Percentiles rank a stretch among this genome's conserved stretches.
phyloP scores from a whole-genome alignment of 2,113 vertebrate genomes.

The Bubo blakistoni region DNA sequence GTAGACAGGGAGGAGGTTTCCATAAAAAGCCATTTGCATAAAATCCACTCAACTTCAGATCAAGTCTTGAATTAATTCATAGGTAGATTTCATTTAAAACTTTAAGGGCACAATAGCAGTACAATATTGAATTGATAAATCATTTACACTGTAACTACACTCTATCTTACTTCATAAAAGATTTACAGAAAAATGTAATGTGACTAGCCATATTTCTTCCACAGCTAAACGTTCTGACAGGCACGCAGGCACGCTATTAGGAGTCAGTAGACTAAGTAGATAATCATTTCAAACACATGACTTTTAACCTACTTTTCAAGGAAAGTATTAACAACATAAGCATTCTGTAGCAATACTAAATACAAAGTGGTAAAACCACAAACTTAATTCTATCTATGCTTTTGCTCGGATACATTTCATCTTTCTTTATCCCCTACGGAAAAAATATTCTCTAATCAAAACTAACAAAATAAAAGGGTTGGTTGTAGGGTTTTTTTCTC shows the following conservation, averaged over 20 bases:
- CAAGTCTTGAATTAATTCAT: not conserved
- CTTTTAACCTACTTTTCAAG: conserved; percentile 59
- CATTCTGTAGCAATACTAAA: conserved; percentile 37
- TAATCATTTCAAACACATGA: conserved; percentile 63
- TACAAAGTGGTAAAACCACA: not conserved
- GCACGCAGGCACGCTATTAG: conserved; percentile 47
- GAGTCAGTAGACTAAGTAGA: conserved; percentile 56
- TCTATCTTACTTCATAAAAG: conserved; percentile 11
- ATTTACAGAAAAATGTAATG: conserved; percentile 43
- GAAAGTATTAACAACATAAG: conserved; percentile 11
- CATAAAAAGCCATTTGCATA: not conserved
- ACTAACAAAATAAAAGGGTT: not conserved
- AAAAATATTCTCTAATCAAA: not conserved
- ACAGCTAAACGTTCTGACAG: conserved; percentile 35
- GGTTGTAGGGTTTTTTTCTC: not conserved
- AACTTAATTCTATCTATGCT: not conserved
- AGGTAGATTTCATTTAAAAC: not conserved
- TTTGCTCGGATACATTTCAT: not conserved
- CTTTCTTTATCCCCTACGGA: not conserved
- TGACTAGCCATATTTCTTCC: conserved; percentile 20
- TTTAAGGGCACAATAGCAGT: conserved; percentile 10
- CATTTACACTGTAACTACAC: not conserved
- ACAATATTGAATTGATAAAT: conserved; percentile 34
- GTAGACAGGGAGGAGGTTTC: not conserved
- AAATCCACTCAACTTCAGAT: not conserved